Evolutionary conservation across 2,888 invertebrate genomes (phyloP), one percentile per base, ranked within the genome.

Genomic region (Temnothorax ravouxi): DNA sequence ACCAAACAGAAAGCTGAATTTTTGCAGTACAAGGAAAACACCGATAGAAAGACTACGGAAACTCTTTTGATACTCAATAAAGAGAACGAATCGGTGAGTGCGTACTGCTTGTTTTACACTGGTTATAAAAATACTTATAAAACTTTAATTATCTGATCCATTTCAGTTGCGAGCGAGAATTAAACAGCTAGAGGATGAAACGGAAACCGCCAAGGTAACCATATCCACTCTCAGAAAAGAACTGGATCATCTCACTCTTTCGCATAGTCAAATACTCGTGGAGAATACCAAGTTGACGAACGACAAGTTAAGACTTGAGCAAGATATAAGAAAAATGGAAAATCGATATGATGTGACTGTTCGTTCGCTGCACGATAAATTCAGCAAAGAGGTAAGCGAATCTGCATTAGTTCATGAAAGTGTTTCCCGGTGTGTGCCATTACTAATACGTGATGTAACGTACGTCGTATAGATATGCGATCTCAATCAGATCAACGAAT

Each of bases 251-350:
- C 96, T 97, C 0, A 97, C 97, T 0, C 95, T 97, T n/a, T 96
- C 97, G 87, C 97, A 97, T 29, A 97, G 98, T 0, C 97, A 97
- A 92, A 96, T 96, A 0, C 96, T 97, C 0, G 95, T 97, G 54
- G 97, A 98, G 91, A 96, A 97, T 90, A 97, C 97, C 0, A 96
- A 97, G 88, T 95, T 97, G 3, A 96, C 96, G 79, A 97, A 97
- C 88, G 97, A 97, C 66, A 96, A 97, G 88, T 92, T 97, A 41
- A 95, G 96, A 34, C 93, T 97, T 47, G 97, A 98, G 93, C 96
- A 96, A 89, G 96, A 97, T 91, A 91, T 97, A 15, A 96, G 96
- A 88, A 96, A 96, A 84, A 91, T 88, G n/a, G 94, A 94, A 56
- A 91, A 82, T 54, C 89, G 91, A 83, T 94, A 93, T 54, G 94